phyloP scores from a whole-genome alignment of 1,140 invertebrate species.

The Drosophila lacteicornis region DNA sequence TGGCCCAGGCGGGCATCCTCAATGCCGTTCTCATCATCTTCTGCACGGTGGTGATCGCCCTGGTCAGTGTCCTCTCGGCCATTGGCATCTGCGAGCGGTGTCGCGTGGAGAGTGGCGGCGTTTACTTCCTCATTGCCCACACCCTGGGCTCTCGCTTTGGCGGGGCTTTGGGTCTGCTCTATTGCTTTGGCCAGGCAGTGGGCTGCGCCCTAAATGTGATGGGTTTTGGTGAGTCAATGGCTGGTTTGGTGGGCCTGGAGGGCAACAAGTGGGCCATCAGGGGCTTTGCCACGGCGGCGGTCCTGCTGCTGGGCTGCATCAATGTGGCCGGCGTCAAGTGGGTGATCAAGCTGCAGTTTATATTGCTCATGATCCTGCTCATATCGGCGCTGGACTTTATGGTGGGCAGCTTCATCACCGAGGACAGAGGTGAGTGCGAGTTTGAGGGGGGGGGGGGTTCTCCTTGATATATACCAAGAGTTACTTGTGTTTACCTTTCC shows the following conservation, averaged over 20 bases:
- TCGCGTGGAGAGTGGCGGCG: slow-evolving; percentile 96
- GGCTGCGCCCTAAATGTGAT: slow-evolving; percentile 97
- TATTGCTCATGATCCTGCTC: slow-evolving; percentile 92
- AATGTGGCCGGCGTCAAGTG: slow-evolving; percentile 97
- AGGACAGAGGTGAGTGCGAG: slow-evolving; percentile 86
- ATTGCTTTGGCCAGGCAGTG: slow-evolving; percentile 98
- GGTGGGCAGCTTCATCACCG: slow-evolving; percentile 93
- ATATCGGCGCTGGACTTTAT: slow-evolving; percentile 95
- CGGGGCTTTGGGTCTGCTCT: slow-evolving; percentile 95
- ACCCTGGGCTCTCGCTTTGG: slow-evolving; percentile 96
- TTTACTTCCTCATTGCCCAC: slow-evolving; percentile 97
- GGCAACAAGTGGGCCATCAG: slow-evolving; percentile 91
- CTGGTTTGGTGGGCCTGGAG: slow-evolving; percentile 90
- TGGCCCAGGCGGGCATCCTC: slow-evolving; percentile 96
- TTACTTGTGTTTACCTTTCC: too few species aligned
- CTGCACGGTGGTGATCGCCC: slow-evolving; percentile 92
- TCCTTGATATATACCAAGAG: too few species aligned
- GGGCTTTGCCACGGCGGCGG: slow-evolving; percentile 92
- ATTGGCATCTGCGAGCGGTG: slow-evolving; percentile 98
- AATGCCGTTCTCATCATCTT: slow-evolving; percentile 95
- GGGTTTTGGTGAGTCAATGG: slow-evolving; percentile 98
- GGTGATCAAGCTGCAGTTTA: slow-evolving; percentile 96
- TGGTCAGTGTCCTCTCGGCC: slow-evolving; percentile 96
- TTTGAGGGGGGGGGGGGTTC: neutral
- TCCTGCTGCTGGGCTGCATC: slow-evolving; percentile 93